Base-by-base conservation (phyloP, 2,113 vertebrate genomes). In the Himantopus leucocephalus region DNA sequence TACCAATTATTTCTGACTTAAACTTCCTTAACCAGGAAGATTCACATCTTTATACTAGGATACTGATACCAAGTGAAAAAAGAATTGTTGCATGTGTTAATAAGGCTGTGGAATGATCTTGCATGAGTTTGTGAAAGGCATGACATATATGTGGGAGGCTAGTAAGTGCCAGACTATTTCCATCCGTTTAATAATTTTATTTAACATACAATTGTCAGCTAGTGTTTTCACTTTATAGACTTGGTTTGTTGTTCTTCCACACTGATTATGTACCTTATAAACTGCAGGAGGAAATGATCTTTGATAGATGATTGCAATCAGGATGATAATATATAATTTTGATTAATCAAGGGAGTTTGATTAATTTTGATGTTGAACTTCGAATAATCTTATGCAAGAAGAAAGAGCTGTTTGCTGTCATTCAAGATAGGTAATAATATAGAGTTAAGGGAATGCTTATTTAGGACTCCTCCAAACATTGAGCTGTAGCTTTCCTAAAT, bases 241-340 rank as follows among this genome's bases (percentile, higher is more conserved):
- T 68, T 50, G 50, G 50, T 55, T 96, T 97, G 91, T 93, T 94
- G 76, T 95, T 96, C 68, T 82, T 95, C 96, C 60, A 16, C 48
- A 41, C 81, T 98, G 97, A 98, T 98, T 98, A 97, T 55, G 50
- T 90, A 91, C 94, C 64, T 75, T 76, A 92, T 76, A 97, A 98
- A 97, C 97, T 97, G 90, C 86, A 67, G 66, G 92, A 94, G 93
- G 82, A 98, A 96, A 97, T 94, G 93, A 98, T 97, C 85, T 97
- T 97, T 98, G 97, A 97, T 96, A 97, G 94, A 98, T 98, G 97
- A 98, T 98, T 98, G 98, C 98, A 98, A 98, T 98, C 97, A 98
- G 93, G 90, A 94, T 96, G 96, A 95, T 98, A 98, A 97, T 97
- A 96, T 97, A 94, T 97, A 98, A 98, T 98, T 98, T 97, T 97